Evolutionary conservation across 2,113 vertebrate species (phyloP).

Genomic region (Anthoscopus minutus): DNA sequence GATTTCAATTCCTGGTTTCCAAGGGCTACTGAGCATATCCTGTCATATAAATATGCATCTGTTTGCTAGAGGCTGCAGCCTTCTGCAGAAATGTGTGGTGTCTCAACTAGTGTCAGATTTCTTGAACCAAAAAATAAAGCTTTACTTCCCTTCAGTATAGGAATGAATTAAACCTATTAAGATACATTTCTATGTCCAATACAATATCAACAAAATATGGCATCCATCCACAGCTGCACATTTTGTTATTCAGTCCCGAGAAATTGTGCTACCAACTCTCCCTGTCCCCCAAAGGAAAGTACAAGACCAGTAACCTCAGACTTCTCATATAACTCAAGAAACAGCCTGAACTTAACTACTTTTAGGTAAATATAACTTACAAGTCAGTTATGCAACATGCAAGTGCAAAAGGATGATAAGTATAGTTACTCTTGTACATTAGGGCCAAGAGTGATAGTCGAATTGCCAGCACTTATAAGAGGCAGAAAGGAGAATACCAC

Average conservation of each 20-base stretch:
- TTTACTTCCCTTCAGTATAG: background rate
- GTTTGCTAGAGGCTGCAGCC: slow-evolving; percentile 37
- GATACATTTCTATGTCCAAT: background rate
- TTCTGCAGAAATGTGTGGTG: background rate
- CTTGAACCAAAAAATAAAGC: background rate
- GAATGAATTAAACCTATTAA: background rate
- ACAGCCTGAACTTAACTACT: background rate
- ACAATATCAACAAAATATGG: background rate
- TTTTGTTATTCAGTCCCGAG: background rate
- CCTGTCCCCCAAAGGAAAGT: background rate
- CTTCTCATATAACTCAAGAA: background rate
- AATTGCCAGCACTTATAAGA: background rate
- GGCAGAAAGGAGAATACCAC: background rate
- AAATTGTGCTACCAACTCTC: background rate
- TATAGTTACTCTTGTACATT: background rate
- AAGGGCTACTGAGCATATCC: slow-evolving; percentile 56
- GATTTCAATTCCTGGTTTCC: slow-evolving; percentile 71
- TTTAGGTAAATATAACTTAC: background rate
- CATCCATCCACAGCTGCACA: background rate
- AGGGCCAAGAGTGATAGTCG: background rate
- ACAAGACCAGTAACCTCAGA: background rate
- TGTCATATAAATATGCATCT: slow-evolving; percentile 32
- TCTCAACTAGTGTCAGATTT: background rate
- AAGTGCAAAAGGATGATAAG: background rate
- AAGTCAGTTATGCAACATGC: background rate